Percentiles rank a stretch among this genome's conserved stretches.
These are phyloP conservation scores for Pangasius mekongensis DNA, from an alignment of 2,797 vertebrate species.

Conservation along the genomic window DNA sequence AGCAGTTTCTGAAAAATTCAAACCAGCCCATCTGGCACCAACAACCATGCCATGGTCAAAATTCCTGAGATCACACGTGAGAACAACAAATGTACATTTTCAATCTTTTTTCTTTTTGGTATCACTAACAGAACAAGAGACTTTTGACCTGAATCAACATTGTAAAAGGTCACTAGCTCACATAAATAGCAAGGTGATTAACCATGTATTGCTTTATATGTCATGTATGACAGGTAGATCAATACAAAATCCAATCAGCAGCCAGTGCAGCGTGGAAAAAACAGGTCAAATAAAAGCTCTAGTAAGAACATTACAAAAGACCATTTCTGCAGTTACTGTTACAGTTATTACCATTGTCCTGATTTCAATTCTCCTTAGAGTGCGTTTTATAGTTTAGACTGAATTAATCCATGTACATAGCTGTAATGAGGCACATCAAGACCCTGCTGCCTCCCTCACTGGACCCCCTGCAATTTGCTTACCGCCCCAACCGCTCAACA, in stretches of 20 bases:
- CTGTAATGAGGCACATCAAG: not conserved
- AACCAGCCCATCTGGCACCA: not conserved
- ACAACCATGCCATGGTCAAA: not conserved
- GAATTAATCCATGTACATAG: not conserved
- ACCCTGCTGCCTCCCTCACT: too few relatives aligned
- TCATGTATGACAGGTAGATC: constrained; percentile 17
- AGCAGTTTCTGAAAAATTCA: not conserved
- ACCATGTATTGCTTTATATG: constrained; percentile 19
- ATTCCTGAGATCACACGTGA: not conserved
- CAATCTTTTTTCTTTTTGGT: not conserved
- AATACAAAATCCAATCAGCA: not conserved
- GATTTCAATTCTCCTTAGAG: not conserved
- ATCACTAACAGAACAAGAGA: not conserved
- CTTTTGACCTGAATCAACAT: constrained; percentile 4
- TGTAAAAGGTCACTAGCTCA: constrained; percentile 20
- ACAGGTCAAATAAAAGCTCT: not conserved
- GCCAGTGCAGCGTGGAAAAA: not conserved
- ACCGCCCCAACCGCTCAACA: too few relatives aligned
- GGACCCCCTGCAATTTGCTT: too few relatives aligned
- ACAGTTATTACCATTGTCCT: not conserved
- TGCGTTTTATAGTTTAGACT: not conserved
- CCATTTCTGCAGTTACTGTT: not conserved
- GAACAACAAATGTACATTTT: not conserved
- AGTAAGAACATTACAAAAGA: not conserved
- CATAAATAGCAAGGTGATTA: not conserved